A percentile compares a stretch with the other conserved stretches of the same genome.
Evolutionary conservation across 2,888 invertebrate genomes (phyloP).

Genomic region (Liposcelis brunnea): DNA sequence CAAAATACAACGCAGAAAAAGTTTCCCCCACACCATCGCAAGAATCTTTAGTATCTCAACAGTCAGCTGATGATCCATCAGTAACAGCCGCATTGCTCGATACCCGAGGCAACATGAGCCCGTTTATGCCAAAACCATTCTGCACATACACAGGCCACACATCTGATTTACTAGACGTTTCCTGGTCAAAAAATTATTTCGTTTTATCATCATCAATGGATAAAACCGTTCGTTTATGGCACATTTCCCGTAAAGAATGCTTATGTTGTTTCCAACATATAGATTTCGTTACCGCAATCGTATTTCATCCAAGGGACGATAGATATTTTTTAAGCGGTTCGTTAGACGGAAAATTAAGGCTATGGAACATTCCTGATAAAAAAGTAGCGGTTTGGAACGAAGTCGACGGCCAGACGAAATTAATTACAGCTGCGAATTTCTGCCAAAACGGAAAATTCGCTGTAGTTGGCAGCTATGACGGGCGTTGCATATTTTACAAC

Average conservation of each 20-base stretch:
- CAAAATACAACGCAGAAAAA: constrained; percentile 84
- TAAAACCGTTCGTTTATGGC: constrained; percentile 94
- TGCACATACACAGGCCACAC: constrained; percentile 89
- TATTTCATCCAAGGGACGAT: constrained; percentile 88
- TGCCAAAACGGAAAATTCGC: constrained; percentile 95
- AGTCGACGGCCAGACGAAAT: constrained; percentile 80
- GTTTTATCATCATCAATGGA: constrained; percentile 97
- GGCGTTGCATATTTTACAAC: constrained; percentile 93
- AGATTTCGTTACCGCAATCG: constrained; percentile 97
- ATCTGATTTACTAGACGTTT: constrained; percentile 88
- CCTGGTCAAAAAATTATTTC: constrained; percentile 98
- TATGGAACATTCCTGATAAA: constrained; percentile 99
- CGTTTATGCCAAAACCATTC: constrained; percentile 80
- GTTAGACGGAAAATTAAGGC: constrained; percentile 88
- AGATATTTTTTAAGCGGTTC: constrained; percentile 71
- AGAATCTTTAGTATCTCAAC: constrained; percentile 71
- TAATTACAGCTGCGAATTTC: constrained; percentile 94
- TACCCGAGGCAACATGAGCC: constrained; percentile 40
- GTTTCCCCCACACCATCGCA: constrained; percentile 86
- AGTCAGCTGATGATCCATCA: constrained; percentile 44
- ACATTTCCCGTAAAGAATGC: constrained; percentile 91
- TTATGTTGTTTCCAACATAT: constrained; percentile 98
- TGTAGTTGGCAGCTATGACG: constrained; percentile 96
- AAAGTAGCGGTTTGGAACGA: constrained; percentile 94
- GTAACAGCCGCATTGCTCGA: constrained; percentile 38